These are phyloP conservation scores for Hyles euphorbiae DNA, from an alignment of 1,140 invertebrate genomes.

Conservation along the genomic window DNA sequence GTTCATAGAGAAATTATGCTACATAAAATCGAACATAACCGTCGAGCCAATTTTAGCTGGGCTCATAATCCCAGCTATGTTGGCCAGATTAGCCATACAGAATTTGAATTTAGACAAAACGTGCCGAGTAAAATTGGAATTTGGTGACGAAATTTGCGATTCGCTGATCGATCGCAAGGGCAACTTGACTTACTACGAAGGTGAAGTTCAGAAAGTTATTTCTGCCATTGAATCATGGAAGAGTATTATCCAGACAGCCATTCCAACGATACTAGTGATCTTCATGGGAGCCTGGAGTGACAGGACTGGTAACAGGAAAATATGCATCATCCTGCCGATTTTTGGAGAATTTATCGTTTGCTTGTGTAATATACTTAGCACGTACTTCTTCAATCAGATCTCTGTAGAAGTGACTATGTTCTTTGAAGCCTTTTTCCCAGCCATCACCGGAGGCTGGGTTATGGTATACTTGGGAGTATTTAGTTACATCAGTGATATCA, in stretches of 20 bases:
- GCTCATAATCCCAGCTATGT: conserved; percentile 72
- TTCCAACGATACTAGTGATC: conserved; percentile 76
- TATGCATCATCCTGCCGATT: conserved; percentile 76
- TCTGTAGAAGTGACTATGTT: conserved; percentile 75
- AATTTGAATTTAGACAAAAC: conserved; percentile 79
- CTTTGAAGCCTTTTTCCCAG: conserved; percentile 74
- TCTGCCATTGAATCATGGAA: conserved; percentile 76
- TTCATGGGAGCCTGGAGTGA: conserved; percentile 80
- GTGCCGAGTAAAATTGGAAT: conserved; percentile 76
- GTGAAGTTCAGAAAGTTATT: conserved; percentile 74
- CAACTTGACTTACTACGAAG: conserved; percentile 64
- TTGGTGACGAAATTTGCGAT: conserved; percentile 73
- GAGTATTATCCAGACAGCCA: conserved; percentile 74
- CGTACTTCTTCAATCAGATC: conserved; percentile 72
- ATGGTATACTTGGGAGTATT: conserved; percentile 76
- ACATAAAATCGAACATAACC: conserved; percentile 63
- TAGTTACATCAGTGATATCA: conserved; percentile 77
- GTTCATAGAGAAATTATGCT: conserved; percentile 39
- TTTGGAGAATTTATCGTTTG: conserved; percentile 71
- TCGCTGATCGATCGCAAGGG: conserved; percentile 62
- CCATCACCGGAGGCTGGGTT: conserved; percentile 75
- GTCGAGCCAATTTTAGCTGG: conserved; percentile 76
- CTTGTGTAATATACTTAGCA: conserved; percentile 73
- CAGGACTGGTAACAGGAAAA: conserved; percentile 76
- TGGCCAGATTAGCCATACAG: conserved; percentile 72